phyloP scores from a whole-genome alignment of 2,888 invertebrate genomes.

The Cataglyphis rosenhaueri region DNA sequence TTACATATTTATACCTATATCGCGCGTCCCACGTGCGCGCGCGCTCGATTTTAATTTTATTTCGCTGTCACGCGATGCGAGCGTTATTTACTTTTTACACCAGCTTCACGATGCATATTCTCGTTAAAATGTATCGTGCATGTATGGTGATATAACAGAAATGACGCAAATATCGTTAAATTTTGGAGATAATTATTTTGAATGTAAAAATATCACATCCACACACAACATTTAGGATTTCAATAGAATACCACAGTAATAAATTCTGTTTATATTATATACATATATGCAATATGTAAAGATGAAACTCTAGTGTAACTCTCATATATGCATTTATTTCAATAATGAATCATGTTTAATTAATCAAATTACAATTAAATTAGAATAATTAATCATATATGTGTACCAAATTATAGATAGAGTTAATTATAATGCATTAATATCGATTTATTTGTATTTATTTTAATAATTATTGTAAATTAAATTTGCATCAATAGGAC shows the following conservation, averaged over 20 bases:
- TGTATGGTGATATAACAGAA: neutral
- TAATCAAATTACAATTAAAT: neutral
- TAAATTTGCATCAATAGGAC: neutral
- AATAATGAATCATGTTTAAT: neutral
- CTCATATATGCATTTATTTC: neutral
- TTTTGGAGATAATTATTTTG: constrained; percentile 15
- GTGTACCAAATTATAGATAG: neutral
- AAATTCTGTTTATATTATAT: constrained; percentile 1
- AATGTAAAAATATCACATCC: neutral
- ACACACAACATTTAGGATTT: neutral
- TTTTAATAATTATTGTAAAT: neutral
- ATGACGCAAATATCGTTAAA: constrained; percentile 1
- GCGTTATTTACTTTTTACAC: constrained; percentile 30
- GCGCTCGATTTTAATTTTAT: constrained; percentile 40
- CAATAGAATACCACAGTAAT: constrained; percentile 1
- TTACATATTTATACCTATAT: constrained; percentile 44
- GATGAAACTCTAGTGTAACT: neutral
- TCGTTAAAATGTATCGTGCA: constrained; percentile 25
- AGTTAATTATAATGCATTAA: neutral
- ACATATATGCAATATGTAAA: neutral
- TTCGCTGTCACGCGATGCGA: constrained; percentile 34
- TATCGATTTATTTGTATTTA: neutral
- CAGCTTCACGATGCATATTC: constrained; percentile 13
- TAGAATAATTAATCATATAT: neutral
- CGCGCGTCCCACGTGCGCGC: neutral